Conservation (phyloP, 2,797 vertebrate genomes). For the Phalanger gymnotis region DNA sequence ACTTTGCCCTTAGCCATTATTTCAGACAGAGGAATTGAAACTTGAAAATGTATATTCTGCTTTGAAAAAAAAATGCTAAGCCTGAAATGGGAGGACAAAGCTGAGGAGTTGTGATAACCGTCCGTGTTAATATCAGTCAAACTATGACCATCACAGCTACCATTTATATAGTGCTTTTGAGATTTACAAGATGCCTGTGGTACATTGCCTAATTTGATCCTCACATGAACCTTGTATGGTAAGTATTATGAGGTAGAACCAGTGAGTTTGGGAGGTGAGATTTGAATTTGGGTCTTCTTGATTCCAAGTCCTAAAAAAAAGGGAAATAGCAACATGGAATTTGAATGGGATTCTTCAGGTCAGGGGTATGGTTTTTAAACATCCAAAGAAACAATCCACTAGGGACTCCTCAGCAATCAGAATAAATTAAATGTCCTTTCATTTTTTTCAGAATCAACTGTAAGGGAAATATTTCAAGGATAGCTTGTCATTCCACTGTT, state of each 20-base stretch:
- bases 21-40: conserved; percentile 37
- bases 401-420: conserved; percentile 46
- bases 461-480: conserved; percentile 43
- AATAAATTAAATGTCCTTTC: conserved; percentile 59
- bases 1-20: conserved; percentile 12
- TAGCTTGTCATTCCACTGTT: conserved; percentile 61
- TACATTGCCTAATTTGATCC: not conserved
- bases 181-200: not conserved
- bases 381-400: conserved; percentile 21
- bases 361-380: conserved; percentile 38
- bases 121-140: not conserved
- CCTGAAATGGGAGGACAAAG: conserved; percentile 14
- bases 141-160: not conserved
- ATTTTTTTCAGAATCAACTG: conserved; percentile 62
- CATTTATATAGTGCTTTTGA: not conserved
- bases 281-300: conserved; percentile 13
- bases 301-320: not conserved
- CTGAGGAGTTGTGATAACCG: not conserved
- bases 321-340: not conserved
- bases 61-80: not conserved
- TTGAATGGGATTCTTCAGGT: conserved; percentile 13
- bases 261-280: not conserved
- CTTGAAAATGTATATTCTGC: not conserved
- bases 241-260: not conserved
- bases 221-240: not conserved